phyloP scores from a whole-genome alignment of 2,113 vertebrate species.

The Mobula birostris region DNA sequence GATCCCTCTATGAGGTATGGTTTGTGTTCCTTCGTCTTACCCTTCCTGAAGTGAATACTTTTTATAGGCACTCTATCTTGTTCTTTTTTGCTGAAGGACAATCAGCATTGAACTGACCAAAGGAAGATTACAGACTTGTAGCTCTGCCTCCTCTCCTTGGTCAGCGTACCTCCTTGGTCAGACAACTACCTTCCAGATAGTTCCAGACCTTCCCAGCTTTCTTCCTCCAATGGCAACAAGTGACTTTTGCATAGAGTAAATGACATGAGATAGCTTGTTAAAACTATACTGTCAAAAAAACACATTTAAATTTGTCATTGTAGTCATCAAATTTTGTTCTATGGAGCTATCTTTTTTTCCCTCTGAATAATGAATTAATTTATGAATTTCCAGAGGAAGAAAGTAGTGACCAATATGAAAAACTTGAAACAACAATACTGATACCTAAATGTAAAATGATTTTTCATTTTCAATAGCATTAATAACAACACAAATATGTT shows the following conservation, averaged over 20 bases:
- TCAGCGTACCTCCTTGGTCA: neutral
- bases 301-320: neutral
- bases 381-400: neutral
- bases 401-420: neutral
- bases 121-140: neutral
- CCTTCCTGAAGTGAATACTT: no score
- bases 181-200: neutral
- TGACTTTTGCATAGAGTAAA: neutral
- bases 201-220: neutral
- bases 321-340: neutral
- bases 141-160: neutral
- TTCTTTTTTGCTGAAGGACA: neutral
- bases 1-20: no score
- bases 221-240: neutral
- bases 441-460: neutral
- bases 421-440: neutral
- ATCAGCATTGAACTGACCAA: neutral
- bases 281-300: neutral
- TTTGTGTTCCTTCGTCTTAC: no score
- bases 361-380: neutral
- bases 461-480: neutral
- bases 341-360: neutral
- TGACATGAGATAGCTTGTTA: neutral
- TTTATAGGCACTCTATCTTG: neutral
- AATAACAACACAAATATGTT: neutral